Evolutionary conservation across 2,888 invertebrate genomes (phyloP), one percentile per base, ranked within the genome.

Genomic region (Brachyptera putata): DNA sequence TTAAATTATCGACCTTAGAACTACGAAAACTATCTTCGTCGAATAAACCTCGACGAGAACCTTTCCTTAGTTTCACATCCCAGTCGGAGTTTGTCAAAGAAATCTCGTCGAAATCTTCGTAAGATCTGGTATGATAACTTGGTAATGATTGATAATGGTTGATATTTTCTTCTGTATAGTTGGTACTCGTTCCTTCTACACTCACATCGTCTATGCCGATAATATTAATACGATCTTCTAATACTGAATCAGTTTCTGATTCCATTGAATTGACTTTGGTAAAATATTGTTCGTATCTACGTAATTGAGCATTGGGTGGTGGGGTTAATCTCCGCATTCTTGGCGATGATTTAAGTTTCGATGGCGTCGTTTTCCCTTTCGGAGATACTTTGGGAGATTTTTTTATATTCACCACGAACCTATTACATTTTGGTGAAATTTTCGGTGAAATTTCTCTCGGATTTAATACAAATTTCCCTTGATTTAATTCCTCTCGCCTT

Each of bases 81-180:
- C 53, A 53, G 21, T 53, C 53, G 34, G 18, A 21, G 5, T 53
- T 16, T 11, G 36, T 53, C 5, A 53, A n/a, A n/a, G n/a, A n/a
- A n/a, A n/a, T 2, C 16, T 53, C 53, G 9, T 25, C 37, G 50
- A 46, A 58, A 9, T 39, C 34, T 16, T 50, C 50, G 4, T 37
- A 22, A n/a, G n/a, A n/a, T n/a, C n/a, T n/a, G n/a, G n/a, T n/a
- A n/a, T n/a, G n/a, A n/a, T n/a, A n/a, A n/a, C n/a, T 21, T 57
- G 39, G 57, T 37, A 14, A 41, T 25, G 53, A 21, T 53, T 36
- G 56, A 37, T n/a, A n/a, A n/a, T n/a, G n/a, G n/a, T n/a, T n/a
- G n/a, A n/a, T n/a, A n/a, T n/a, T n/a, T n/a, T n/a, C n/a, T n/a
- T n/a, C n/a, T n/a, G n/a, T n/a, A n/a, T n/a, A n/a, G 3, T 37